Conservation (phyloP, 2,113 vertebrate species). For the Elephas maximus region DNA sequence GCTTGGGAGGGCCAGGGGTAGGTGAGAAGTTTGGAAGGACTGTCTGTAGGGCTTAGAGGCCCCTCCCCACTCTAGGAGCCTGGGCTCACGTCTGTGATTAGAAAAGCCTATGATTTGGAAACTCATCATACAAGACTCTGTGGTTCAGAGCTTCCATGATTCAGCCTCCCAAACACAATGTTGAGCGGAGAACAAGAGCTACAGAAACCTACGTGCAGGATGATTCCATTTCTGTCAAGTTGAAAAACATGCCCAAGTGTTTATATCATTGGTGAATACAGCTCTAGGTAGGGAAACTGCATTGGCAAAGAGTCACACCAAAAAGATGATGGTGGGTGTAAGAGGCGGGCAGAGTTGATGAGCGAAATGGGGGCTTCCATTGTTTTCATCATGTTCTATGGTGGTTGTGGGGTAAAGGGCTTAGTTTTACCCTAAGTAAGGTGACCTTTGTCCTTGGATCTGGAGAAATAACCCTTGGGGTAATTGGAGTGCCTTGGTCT, state of each 20-base stretch:
- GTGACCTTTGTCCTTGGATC: neutral
- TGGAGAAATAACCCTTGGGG: neutral
- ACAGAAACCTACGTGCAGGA: neutral
- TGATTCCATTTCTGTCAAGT: neutral
- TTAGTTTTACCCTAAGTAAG: neutral
- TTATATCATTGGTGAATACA: neutral
- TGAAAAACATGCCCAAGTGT: neutral
- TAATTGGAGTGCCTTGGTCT: neutral
- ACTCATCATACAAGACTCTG: neutral
- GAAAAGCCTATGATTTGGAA: neutral
- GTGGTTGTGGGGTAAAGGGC: neutral
- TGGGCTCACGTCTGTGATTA: neutral
- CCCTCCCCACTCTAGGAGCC: neutral
- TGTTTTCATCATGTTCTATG: rapidly evolving
- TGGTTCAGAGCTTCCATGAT: neutral
- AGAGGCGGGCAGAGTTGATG: too few relatives aligned
- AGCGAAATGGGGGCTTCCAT: neutral
- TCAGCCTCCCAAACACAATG: rapidly evolving
- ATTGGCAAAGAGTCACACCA: too few relatives aligned
- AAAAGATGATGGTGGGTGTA: neutral
- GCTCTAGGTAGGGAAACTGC: neutral
- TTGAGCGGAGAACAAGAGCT: neutral
- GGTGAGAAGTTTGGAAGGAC: neutral
- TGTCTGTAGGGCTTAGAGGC: rapidly evolving
- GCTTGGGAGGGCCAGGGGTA: rapidly evolving